Base-by-base conservation (phyloP, 2,888 invertebrate genomes). In the Mesorhabditis belari region DNA sequence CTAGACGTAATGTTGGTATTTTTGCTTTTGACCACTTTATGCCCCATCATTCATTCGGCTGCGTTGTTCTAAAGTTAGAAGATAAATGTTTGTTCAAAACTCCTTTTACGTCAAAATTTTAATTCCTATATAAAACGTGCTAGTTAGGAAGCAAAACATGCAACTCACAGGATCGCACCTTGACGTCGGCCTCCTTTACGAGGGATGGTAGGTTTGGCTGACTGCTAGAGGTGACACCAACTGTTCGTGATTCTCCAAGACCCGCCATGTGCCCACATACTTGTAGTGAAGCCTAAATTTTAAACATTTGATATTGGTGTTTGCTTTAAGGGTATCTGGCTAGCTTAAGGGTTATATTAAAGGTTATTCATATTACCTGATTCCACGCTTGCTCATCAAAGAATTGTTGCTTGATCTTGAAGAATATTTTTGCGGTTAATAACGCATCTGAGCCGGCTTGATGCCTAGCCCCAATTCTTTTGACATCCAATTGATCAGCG, bases 371-470 rank as follows among this genome's bases (percentile, higher is more conserved):
- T n/a, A 58, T 9, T 27, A 17, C 55, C 25, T 17, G 17, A 27
- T 44, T 23, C 79, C 79, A 79, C 58, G 61, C 73, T 17, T 77
- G 75, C 28, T 65, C 61, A 35, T 35, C 44, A 61, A 80, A 76
- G 62, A 77, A 77, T 57, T 73, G 68, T 88, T 96, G 94, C 85
- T 93, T 89, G 88, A 98, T 95, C 86, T 94, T 94, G 85, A 98
- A 98, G 85, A 98, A 98, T 2, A 95, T 93, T 88, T 92, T 91
- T 76, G 96, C 98, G 19, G 98, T 98, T 58, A 98, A 87, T 61
- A 94, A 87, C 5, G 95, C 94, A 86, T 99, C 98, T 56, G 94
- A 95, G 51, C 98, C 96, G 49, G 98, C 96, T n/a, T 35, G 44
- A 64, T 79, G 79, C 12, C 70, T 66, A 23, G 64, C 62, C 61